Conservation (phyloP, 2,113 vertebrate species). For the Tetrao urogallus region DNA sequence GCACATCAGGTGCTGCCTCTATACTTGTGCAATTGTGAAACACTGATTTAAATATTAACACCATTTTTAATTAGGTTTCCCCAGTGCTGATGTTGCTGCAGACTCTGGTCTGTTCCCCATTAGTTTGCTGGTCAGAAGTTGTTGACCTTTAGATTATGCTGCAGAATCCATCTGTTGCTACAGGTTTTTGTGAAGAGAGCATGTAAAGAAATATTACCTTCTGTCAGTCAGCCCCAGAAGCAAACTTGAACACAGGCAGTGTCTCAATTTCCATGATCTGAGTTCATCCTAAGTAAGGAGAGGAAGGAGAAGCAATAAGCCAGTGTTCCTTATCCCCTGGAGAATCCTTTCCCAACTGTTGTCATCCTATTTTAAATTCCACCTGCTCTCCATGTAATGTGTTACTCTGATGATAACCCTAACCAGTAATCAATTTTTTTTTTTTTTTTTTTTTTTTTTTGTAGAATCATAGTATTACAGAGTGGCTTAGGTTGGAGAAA, state of each 20-base stretch:
- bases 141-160: slow-evolving; percentile 51
- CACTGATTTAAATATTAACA: not conserved
- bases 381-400: not conserved
- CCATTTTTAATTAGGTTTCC: slow-evolving; percentile 30
- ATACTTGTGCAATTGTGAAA: not conserved
- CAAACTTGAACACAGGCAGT: not conserved
- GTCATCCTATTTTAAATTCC: slow-evolving; percentile 16
- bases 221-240: slow-evolving; percentile 24
- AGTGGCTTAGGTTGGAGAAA: too few species aligned
- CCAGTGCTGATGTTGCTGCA: slow-evolving; percentile 10
- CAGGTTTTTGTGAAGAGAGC: slow-evolving; percentile 11
- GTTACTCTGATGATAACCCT: not conserved
- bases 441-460: too few species aligned
- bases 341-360: slow-evolving; percentile 22
- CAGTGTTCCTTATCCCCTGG: not conserved
- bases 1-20: not conserved
- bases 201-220: slow-evolving; percentile 36
- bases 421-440: not conserved
- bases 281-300: not conserved
- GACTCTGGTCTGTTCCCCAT: slow-evolving; percentile 9
- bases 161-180: slow-evolving; percentile 58
- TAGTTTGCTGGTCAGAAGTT: slow-evolving; percentile 33
- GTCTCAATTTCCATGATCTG: not conserved
- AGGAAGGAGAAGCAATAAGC: not conserved
- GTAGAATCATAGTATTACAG: too few species aligned